Conservation (phyloP, 2,888 invertebrate species). For the Lasioglossum marginatum region DNA sequence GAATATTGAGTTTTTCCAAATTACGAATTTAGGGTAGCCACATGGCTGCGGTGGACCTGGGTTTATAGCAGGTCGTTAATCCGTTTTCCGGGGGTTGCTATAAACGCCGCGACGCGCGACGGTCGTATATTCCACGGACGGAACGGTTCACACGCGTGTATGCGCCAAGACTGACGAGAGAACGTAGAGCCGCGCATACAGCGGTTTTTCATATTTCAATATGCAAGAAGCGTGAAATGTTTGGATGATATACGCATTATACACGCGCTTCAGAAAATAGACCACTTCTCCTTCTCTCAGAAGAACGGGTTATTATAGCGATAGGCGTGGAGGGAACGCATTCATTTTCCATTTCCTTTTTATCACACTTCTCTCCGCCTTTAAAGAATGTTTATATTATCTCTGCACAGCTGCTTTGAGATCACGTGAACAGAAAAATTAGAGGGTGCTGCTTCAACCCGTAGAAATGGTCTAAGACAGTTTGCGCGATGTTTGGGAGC, state of each 20-base stretch:
- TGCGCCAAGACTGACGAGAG: not conserved
- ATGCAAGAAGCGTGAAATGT: not conserved
- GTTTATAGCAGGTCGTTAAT: not conserved
- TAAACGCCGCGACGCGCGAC: not conserved
- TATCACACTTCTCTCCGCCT: not conserved
- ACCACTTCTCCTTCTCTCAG: not conserved
- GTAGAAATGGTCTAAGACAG: not conserved
- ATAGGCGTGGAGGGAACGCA: not conserved
- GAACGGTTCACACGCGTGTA: not conserved
- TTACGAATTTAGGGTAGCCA: not conserved
- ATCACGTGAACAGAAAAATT: conserved; percentile 5
- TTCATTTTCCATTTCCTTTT: not conserved
- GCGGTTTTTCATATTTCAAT: not conserved
- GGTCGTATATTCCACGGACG: not conserved
- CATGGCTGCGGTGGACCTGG: not conserved
- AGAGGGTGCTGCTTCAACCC: not conserved
- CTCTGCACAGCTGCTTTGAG: not conserved
- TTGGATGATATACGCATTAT: not conserved
- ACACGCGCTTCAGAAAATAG: not conserved
- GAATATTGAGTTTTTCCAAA: not conserved
- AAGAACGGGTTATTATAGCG: not conserved
- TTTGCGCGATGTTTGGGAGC: not conserved
- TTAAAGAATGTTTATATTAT: not conserved
- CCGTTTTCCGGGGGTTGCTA: not conserved
- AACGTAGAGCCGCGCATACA: not conserved